Conservation (phyloP, 2,797 vertebrate genomes). For the Alouatta caraya region DNA sequence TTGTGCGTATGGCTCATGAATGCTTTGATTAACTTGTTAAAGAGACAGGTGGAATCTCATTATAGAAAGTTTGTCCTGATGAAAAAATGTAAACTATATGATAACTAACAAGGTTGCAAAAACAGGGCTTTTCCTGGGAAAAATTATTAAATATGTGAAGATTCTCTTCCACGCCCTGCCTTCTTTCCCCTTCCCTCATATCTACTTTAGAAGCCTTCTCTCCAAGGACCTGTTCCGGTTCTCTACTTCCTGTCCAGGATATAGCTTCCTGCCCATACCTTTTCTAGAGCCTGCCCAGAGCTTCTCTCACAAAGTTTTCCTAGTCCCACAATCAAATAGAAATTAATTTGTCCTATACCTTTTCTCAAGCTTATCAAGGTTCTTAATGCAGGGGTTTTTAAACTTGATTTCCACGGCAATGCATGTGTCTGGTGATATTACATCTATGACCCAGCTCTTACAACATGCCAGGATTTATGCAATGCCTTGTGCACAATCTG, state of each 20-base stretch:
- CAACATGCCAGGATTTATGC: neutral
- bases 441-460: neutral
- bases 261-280: neutral
- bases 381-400: neutral
- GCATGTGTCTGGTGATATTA: neutral
- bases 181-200: neutral
- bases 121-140: neutral
- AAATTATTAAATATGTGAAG: neutral
- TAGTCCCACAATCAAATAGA: neutral
- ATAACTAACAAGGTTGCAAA: neutral
- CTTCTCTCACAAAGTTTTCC: neutral
- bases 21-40: constrained; percentile 54
- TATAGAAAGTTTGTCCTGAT: constrained; percentile 35
- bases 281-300: neutral
- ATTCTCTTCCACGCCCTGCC: neutral
- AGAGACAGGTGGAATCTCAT: constrained; percentile 41
- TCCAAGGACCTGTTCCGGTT: neutral
- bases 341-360: neutral
- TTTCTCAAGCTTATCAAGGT: neutral
- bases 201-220: neutral
- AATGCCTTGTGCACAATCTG: neutral
- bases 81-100: constrained; percentile 12
- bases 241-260: neutral
- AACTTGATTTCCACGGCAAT: neutral
- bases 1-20: constrained; percentile 28